phyloP scores from a whole-genome alignment of 2,797 vertebrate genomes.

The Dallia pectoralis region DNA sequence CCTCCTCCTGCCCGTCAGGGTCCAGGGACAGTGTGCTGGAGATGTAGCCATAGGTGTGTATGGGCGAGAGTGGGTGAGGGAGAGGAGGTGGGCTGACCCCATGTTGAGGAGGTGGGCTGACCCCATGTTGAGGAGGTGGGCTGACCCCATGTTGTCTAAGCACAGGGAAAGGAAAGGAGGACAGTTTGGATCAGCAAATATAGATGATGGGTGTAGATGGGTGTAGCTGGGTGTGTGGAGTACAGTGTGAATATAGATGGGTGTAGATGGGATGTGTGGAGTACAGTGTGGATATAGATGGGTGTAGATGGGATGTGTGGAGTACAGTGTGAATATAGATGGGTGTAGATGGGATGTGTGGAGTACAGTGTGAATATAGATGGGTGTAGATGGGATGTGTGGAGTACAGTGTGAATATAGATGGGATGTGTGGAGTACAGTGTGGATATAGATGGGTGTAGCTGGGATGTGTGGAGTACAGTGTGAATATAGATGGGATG shows the following conservation, averaged over 20 bases:
- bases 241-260: too few relatives aligned
- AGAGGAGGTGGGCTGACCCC: slow-evolving; percentile 77
- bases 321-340: too few relatives aligned
- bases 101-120: slow-evolving; percentile 78
- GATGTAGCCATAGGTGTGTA: slow-evolving; percentile 86
- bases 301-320: too few relatives aligned
- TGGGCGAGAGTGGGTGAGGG: slow-evolving; percentile 79
- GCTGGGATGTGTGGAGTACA: not conserved
- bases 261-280: not conserved
- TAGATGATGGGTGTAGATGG: not conserved
- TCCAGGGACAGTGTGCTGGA: slow-evolving; percentile 85
- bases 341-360: not conserved
- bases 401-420: not conserved
- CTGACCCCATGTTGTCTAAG: slow-evolving; percentile 76
- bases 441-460: not conserved
- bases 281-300: not conserved
- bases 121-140: slow-evolving; percentile 77
- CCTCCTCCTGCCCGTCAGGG: slow-evolving; percentile 79
- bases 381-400: not conserved
- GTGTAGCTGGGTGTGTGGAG: too few relatives aligned
- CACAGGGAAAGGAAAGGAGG: slow-evolving; percentile 21
- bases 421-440: too few relatives aligned
- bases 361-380: not conserved
- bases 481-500: not conserved
- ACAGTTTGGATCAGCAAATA: not conserved